A percentile compares a stretch with the other conserved stretches of the same genome.
These are phyloP conservation scores for Ellobius talpinus DNA, from an alignment of 2,113 vertebrate species.

Conservation along the genomic window DNA sequence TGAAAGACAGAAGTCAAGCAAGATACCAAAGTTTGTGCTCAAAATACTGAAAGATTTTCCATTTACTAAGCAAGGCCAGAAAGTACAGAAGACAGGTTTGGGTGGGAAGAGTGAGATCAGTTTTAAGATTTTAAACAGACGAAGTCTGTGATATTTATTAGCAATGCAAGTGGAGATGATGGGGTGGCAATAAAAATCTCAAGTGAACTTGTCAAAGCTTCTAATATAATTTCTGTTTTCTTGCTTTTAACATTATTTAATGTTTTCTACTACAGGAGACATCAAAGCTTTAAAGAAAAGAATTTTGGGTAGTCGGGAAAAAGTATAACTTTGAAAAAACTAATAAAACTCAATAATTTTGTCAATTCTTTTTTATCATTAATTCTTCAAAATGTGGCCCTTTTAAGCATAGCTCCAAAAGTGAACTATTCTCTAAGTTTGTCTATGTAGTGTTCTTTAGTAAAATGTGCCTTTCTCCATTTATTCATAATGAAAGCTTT, in stretches of 20 bases:
- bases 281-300: conserved; percentile 22
- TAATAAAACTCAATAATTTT: conserved; percentile 30
- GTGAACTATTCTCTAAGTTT: neutral
- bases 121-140: neutral
- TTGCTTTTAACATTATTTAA: conserved; percentile 10
- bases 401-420: conserved; percentile 8
- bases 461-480: neutral
- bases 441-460: neutral
- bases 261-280: conserved; percentile 46
- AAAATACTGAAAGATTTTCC: neutral
- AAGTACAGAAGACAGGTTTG: neutral
- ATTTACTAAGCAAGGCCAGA: neutral
- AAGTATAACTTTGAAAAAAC: neutral
- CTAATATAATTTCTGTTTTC: neutral
- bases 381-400: conserved; percentile 10
- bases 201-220: neutral
- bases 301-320: conserved; percentile 10
- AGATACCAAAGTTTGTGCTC: neutral
- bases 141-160: conserved; percentile 15
- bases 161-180: neutral
- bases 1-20: conserved; percentile 25
- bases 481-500: neutral
- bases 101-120: neutral
- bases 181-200: neutral
- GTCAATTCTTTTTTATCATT: neutral